phyloP scores from a whole-genome alignment of 2,888 invertebrate genomes.

The Enoplolaimus lenunculus region DNA sequence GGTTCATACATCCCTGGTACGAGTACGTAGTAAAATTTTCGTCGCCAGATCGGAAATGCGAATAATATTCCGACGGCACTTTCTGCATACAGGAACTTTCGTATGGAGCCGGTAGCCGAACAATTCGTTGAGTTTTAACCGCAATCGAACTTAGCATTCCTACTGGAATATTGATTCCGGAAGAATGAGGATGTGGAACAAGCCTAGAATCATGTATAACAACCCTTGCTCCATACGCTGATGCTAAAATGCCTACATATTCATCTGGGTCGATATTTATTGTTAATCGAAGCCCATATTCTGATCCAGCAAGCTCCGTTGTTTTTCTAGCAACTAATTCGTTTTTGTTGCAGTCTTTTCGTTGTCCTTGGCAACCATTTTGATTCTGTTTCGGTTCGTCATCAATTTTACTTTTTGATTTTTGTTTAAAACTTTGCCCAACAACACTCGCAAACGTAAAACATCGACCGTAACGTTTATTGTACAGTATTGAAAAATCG shows the following conservation, averaged over 20 bases:
- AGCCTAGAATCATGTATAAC: conserved; percentile 29
- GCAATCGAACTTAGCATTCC: conserved; percentile 21
- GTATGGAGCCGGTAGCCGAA: conserved; percentile 8
- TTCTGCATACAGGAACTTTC: neutral
- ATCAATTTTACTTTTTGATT: neutral
- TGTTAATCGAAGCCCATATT: conserved; percentile 30
- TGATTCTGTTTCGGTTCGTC: neutral
- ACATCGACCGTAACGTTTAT: conserved; percentile 26
- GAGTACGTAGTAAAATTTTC: neutral
- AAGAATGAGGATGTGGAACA: conserved; percentile 29
- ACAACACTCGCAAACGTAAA: conserved; percentile 26
- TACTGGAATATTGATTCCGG: conserved; percentile 29
- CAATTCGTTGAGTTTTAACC: neutral
- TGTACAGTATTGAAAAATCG: neutral
- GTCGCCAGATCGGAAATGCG: neutral
- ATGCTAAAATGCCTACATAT: conserved; percentile 30
- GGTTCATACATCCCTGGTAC: neutral
- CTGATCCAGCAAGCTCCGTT: neutral
- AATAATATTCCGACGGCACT: neutral
- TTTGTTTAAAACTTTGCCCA: neutral
- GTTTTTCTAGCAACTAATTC: too few relatives aligned
- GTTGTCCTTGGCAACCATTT: conserved; percentile 12
- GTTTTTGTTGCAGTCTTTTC: too few relatives aligned
- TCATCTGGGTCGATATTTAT: conserved; percentile 30
- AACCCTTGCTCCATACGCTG: conserved; percentile 29